Conservation (phyloP, 2,888 invertebrate genomes). For the Tillus elongatus region DNA sequence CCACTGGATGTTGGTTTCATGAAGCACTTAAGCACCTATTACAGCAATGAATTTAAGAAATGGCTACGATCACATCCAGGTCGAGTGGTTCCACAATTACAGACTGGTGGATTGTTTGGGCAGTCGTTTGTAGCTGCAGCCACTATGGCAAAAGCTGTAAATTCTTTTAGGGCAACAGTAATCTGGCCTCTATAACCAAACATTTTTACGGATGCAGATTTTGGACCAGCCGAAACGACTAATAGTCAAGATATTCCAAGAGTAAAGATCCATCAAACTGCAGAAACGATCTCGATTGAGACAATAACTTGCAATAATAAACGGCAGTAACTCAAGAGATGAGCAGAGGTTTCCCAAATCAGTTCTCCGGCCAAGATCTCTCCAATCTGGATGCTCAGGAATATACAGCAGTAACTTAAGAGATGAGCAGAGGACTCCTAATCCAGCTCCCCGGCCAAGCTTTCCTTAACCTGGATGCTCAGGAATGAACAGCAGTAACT, state of each 20-base stretch:
- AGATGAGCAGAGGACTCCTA: too few relatives aligned
- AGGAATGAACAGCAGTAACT: too few relatives aligned
- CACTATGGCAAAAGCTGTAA: constrained; percentile 23
- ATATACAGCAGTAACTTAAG: too few relatives aligned
- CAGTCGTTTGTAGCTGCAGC: constrained; percentile 24
- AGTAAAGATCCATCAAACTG: neutral
- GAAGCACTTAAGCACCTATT: constrained; percentile 25
- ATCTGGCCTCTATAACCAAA: constrained; percentile 20
- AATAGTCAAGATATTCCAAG: neutral
- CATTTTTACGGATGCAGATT: constrained; percentile 1
- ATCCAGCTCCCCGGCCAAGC: too few relatives aligned
- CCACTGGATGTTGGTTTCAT: constrained; percentile 24
- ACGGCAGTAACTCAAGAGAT: too few relatives aligned
- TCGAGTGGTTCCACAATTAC: constrained; percentile 22
- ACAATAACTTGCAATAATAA: too few relatives aligned
- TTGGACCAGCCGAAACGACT: neutral
- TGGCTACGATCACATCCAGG: constrained; percentile 25
- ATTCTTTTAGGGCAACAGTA: too few relatives aligned
- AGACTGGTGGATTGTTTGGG: constrained; percentile 20
- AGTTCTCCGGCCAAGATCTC: too few relatives aligned
- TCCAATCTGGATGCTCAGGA: too few relatives aligned
- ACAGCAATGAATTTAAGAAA: constrained; percentile 20
- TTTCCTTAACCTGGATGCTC: too few relatives aligned
- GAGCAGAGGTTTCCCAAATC: too few relatives aligned
- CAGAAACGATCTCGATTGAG: too few relatives aligned